Evolutionary conservation across 1,140 invertebrate genomes (phyloP).

Genomic region (Drosophila littoralis): DNA sequence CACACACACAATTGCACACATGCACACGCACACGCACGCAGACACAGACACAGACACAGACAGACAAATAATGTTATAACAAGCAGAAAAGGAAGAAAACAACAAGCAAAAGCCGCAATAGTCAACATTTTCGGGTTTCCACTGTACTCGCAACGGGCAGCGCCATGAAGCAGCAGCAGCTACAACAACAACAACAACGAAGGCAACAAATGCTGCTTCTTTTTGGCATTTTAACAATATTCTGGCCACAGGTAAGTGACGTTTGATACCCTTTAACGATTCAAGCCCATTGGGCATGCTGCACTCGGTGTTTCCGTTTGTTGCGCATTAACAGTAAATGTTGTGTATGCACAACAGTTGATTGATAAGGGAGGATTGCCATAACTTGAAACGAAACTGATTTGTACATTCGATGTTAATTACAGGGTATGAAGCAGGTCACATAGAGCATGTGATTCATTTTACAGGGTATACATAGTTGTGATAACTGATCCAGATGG

Average conservation of each 20-base stretch:
- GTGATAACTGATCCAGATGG: no score
- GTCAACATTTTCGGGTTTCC: slow-evolving; percentile 48
- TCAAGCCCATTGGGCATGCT: no score
- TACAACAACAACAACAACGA: slow-evolving; percentile 28
- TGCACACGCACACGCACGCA: slow-evolving; percentile 21
- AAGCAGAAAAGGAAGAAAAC: slow-evolving; percentile 21
- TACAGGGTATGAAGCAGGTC: no score
- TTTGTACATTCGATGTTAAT: no score
- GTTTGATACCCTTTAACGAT: slow-evolving; percentile 3
- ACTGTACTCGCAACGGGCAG: slow-evolving; percentile 62
- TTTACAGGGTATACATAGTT: slow-evolving; percentile 1
- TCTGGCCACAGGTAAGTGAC: slow-evolving; percentile 64
- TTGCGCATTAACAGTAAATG: neutral
- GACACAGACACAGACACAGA: slow-evolving; percentile 26
- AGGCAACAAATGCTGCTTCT: slow-evolving; percentile 48
- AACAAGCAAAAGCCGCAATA: slow-evolving; percentile 26
- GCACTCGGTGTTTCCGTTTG: neutral
- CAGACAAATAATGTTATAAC: slow-evolving; percentile 39
- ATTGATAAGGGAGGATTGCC: no score
- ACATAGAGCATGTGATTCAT: neutral
- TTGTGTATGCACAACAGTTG: neutral
- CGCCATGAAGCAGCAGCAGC: slow-evolving; percentile 49
- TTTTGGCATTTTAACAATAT: slow-evolving; percentile 67
- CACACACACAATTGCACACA: slow-evolving; percentile 19
- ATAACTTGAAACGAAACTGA: no score